phyloP scores from a whole-genome alignment of 2,888 invertebrate species.

The Drosophila ustulata region DNA sequence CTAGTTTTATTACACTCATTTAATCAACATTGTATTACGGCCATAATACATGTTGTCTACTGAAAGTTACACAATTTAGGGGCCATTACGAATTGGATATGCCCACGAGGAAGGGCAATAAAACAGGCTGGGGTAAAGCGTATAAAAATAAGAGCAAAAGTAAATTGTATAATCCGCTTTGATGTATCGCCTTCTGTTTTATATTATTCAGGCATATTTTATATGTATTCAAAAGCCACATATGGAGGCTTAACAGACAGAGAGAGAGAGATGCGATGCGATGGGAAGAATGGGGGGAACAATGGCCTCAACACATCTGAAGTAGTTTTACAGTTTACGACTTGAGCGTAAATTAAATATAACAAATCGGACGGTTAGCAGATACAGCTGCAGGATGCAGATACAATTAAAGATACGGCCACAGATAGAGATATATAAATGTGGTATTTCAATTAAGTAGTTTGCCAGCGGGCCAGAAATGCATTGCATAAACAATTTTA shows the following conservation, averaged over 20 bases:
- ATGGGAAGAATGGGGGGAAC: not conserved
- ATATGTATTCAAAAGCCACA: constrained; percentile 51
- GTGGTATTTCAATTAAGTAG: constrained; percentile 29
- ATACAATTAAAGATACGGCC: constrained; percentile 21
- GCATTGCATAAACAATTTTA: constrained; percentile 68
- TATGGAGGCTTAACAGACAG: constrained; percentile 23
- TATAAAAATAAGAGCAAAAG: constrained; percentile 69
- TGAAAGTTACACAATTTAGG: not conserved
- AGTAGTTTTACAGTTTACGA: constrained; percentile 61
- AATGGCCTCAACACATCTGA: constrained; percentile 26
- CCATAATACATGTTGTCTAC: no score
- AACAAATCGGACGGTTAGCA: constrained; percentile 41
- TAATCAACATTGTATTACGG: not conserved
- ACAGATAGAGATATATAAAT: constrained; percentile 15
- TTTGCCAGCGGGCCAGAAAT: constrained; percentile 25
- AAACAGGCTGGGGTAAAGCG: constrained; percentile 7
- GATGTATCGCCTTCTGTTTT: constrained; percentile 82
- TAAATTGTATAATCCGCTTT: constrained; percentile 80
- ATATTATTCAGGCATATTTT: constrained; percentile 79
- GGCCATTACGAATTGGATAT: not conserved
- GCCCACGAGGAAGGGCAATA: not conserved
- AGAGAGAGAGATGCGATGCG: not conserved
- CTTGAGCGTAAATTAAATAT: constrained; percentile 45
- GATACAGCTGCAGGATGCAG: constrained; percentile 19
- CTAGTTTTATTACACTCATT: not conserved